Percentiles rank a stretch among this genome's conserved stretches.
These are phyloP conservation scores for Desoria tigrina DNA, from an alignment of 2,888 invertebrate species.

Conservation along the genomic window DNA sequence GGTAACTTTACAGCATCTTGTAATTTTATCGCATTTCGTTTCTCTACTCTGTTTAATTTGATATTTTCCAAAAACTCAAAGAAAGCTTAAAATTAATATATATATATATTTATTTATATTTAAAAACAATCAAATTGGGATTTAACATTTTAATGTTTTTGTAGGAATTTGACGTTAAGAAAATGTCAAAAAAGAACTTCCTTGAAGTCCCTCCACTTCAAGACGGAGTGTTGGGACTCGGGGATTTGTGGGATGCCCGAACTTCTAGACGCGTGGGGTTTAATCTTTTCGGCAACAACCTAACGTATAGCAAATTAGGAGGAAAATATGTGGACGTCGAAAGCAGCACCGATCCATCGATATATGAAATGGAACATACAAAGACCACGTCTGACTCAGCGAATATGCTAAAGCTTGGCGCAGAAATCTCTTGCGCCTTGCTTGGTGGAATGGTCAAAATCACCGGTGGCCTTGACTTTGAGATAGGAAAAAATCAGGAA, in stretches of 20 bases:
- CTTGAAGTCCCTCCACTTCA: background rate
- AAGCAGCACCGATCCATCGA: background rate
- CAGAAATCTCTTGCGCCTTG: background rate
- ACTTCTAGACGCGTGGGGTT: constrained; percentile 7
- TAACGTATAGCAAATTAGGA: background rate
- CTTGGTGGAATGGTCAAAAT: constrained; percentile 3
- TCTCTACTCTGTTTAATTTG: no score
- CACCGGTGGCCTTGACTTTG: constrained; percentile 5
- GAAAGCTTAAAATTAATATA: no score
- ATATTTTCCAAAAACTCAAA: no score
- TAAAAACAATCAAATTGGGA: no score
- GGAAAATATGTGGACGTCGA: background rate
- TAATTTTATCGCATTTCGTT: no score
- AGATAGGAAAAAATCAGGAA: background rate
- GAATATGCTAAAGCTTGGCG: background rate
- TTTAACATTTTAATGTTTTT: no score
- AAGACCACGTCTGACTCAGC: no score
- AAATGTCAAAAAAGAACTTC: no score
- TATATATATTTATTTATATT: no score
- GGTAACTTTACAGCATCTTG: no score
- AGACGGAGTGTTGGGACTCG: background rate
- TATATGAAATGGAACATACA: no score
- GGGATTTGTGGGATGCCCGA: constrained; percentile 19
- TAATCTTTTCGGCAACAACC: constrained; percentile 22
- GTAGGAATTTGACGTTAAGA: no score